Base-by-base conservation (phyloP, 2,797 vertebrate species). In the Pteronotus mesoamericanus region DNA sequence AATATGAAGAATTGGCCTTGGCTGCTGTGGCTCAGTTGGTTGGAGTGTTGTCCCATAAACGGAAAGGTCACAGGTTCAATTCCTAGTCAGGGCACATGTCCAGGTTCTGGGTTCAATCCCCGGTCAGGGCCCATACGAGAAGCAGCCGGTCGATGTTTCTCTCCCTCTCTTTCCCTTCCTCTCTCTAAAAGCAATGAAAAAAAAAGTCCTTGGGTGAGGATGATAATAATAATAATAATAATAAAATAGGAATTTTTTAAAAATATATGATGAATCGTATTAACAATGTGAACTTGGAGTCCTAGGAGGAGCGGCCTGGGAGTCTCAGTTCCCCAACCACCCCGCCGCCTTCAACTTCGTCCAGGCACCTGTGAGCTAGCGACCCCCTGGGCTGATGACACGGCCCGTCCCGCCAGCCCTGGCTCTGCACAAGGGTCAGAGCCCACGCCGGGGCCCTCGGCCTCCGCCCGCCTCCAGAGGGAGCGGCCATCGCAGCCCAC, bases 301-400 rank as follows among this genome's bases (percentile, higher is more conserved):
- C 55, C 9, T 1, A 2, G 19, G 18, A 66, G n/a, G 24, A n/a
- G 19, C 19, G 19, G 14, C n/a, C 21, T 19, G 7, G 8, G 24
- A 2, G 22, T 10, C 46, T 21, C 48, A 2, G 9, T 16, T 8
- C 29, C 9, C 11, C 19, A 4, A 1, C 9, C 4, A 9, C 6
- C 6, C n/a, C 26, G 2, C 12, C 7, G 7, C 18, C n/a, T n/a
- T n/a, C n/a, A n/a, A 8, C 0, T 9, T 15, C 12, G 0, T 6
- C n/a, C 16, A 79, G 44, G 39, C 37, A 4, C 12, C 0, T 1
- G 1, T 0, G 0, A 51, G n/a, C 22, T 1, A 16, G 39, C 7
- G 8, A 2, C 22, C 55, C 51, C 69, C 19, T 2, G 0, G 22
- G 34, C 19, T 8, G 15, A 16, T 6, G 1, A 3, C 1, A 5